Conservation (phyloP, 2,888 invertebrate genomes). For the Cyclophora albipunctata region DNA sequence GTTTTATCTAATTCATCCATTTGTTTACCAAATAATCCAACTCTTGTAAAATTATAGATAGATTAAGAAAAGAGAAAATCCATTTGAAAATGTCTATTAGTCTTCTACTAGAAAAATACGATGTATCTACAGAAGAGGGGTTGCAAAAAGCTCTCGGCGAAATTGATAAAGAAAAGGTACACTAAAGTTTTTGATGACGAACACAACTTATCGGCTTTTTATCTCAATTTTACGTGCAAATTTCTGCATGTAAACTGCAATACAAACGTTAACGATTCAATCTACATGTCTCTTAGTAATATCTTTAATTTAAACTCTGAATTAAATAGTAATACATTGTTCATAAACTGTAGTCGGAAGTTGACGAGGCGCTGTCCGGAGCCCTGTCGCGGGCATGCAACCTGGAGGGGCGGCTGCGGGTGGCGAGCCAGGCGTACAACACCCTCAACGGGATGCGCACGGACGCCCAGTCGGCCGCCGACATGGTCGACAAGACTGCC, state of each 20-base stretch:
- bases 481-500: conserved; percentile 91
- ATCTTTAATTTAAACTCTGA: background rate
- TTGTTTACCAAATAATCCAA: too few species aligned
- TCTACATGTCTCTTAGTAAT: background rate
- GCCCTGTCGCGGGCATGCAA: conserved; percentile 84
- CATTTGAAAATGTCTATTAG: conserved; percentile 40
- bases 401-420: conserved; percentile 86
- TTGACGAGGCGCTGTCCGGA: conserved; percentile 81
- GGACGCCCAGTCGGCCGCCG: conserved; percentile 87
- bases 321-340: too few species aligned
- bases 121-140: conserved; percentile 72
- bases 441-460: conserved; percentile 84
- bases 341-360: conserved; percentile 71
- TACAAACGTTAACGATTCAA: background rate
- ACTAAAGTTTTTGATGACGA: conserved; percentile 16
- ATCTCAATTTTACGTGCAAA: background rate
- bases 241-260: too few species aligned
- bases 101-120: conserved; percentile 61
- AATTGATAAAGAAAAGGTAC: conserved; percentile 76
- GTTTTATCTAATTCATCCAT: too few species aligned
- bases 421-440: conserved; percentile 86
- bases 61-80: too few species aligned
- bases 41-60: too few species aligned
- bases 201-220: conserved; percentile 5
- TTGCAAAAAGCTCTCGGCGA: conserved; percentile 73